Percentiles rank a stretch among this genome's conserved stretches.
Conservation (phyloP, 2,797 vertebrate genomes). For the Sebastes hubbsi region DNA sequence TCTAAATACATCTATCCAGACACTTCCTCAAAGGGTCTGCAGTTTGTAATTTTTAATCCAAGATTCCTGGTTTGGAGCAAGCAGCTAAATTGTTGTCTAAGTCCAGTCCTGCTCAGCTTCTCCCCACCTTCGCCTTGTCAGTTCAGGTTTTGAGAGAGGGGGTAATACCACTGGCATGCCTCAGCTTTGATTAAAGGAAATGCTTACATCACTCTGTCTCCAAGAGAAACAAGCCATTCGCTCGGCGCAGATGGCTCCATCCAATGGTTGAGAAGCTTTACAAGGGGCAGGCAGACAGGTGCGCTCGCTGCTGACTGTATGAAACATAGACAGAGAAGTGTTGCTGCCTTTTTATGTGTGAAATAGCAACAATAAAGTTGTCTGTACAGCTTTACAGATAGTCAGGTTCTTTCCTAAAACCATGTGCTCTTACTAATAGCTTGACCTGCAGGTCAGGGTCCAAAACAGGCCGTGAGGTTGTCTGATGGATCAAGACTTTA, state of each 20-base stretch:
- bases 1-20: background rate
- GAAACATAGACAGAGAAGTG: background rate
- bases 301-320: background rate
- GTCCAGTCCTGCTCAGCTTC: constrained; percentile 31
- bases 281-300: constrained; percentile 49
- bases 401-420: background rate
- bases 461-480: background rate
- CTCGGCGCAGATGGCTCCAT: constrained; percentile 36
- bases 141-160: constrained; percentile 23
- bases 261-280: constrained; percentile 43
- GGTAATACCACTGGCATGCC: constrained; percentile 53
- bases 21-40: background rate
- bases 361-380: constrained; percentile 20
- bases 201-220: constrained; percentile 65
- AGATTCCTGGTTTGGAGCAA: background rate
- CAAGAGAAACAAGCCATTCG: constrained; percentile 57
- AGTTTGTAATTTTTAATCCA: constrained; percentile 1
- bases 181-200: constrained; percentile 75
- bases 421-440: background rate
- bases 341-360: constrained; percentile 21
- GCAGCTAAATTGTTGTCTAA: background rate
- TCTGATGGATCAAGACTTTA: background rate
- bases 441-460: background rate
- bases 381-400: background rate
- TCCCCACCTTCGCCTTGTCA: constrained; percentile 35